Evolutionary conservation across 1,140 invertebrate species (phyloP), one percentile per base, ranked within the genome.

Genomic region (Dysdera silvatica): DNA sequence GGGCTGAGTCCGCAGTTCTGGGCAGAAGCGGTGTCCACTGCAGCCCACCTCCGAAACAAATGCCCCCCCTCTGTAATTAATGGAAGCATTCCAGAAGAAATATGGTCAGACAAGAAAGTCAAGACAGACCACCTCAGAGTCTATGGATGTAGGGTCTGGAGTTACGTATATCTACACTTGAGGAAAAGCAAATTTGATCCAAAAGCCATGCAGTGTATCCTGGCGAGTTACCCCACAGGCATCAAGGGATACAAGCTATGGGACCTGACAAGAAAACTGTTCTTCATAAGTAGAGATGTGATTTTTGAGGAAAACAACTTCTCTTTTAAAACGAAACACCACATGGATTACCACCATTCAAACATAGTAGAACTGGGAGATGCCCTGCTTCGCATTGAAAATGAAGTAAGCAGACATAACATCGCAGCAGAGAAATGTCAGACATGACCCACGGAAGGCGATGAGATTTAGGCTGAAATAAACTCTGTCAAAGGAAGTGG

Each of bases 11-110:
- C 73, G 35, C 24, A 60, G 7, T 70, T 77, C 33, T 81, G 78
- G 79, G 74, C 73, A 2, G 78, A 81, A 72, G 76, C 78, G 8
- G 69, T 76, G 0, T 69, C 69, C 31, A 77, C 73, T 2, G 73
- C 74, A 8, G 68, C 72, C 5, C 77, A 78, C 62, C 47, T 80
- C 4, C 72, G 70, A 29, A 80, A 80, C 71, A 69, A 51, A 29
- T 28, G 48, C 18, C 28, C 48, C 16, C 32, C 48, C 12, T 29
- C 10, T 51, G 10, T 29, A 24, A 51, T 51, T 29, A 20, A 33
- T 2, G 48, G 24, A 51, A 18, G 32, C 24, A 26, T 20, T 12
- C 48, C 48, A 29, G 48, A 51, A 29, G 32, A 29, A 29, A 26
- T 8, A 51, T 51, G 48, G 48, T 29, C 48, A 16, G 10, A 20